These are phyloP conservation scores for Chromis chromis DNA, from an alignment of 2,797 vertebrate genomes.

Conservation along the genomic window DNA sequence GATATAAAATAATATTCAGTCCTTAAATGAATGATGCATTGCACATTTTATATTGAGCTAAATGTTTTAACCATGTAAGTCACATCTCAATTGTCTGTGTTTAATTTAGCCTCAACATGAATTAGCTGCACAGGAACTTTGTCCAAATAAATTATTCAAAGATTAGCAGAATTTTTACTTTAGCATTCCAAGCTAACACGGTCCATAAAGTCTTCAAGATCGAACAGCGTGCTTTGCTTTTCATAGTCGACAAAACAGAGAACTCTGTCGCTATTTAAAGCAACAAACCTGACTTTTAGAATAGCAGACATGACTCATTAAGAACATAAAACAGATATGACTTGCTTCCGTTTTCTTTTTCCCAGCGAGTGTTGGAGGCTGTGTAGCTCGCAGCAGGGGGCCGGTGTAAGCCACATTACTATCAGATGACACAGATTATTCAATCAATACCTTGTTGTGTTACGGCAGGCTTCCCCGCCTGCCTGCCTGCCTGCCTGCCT, in stretches of 20 bases:
- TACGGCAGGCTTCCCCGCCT: constrained; percentile 45
- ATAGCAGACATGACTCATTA: no score
- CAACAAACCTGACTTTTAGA: no score
- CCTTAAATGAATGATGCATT: no score
- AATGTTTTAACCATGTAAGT: not conserved
- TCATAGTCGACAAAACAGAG: not conserved
- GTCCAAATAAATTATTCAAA: not conserved
- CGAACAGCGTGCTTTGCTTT: not conserved
- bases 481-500: constrained; percentile 6
- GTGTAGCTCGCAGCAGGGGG: constrained; percentile 78
- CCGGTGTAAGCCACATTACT: constrained; percentile 76
- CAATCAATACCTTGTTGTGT: constrained; percentile 85
- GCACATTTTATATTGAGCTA: no score
- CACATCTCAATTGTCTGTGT: not conserved
- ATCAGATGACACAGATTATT: constrained; percentile 85
- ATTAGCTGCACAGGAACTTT: no score
- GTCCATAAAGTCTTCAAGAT: not conserved
- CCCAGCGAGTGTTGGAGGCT: constrained; percentile 53
- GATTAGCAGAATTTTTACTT: no score
- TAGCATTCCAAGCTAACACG: not conserved
- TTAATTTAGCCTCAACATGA: not conserved
- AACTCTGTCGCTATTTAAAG: not conserved
- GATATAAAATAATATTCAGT: no score
- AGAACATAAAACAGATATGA: not conserved
- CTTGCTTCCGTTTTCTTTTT: not conserved